These are phyloP conservation scores for Dyspetes luteomarginatus DNA, from an alignment of 2,888 invertebrate genomes.

Conservation along the genomic window DNA sequence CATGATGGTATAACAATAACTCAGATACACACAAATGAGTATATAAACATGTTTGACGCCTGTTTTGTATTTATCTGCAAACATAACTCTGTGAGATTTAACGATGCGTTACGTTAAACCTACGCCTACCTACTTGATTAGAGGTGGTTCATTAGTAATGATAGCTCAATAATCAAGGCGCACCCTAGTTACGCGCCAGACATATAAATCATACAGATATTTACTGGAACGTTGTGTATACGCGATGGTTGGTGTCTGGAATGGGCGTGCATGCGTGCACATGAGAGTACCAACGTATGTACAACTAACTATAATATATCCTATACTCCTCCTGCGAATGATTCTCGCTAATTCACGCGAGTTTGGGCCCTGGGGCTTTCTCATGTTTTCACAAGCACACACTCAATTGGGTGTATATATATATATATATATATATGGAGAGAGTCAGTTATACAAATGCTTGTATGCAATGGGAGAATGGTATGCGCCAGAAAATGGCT, in stretches of 20 bases:
- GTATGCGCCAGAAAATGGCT: conserved; percentile 16
- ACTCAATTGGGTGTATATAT: no score
- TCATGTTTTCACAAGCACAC: conserved; percentile 17
- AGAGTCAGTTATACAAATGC: conserved; percentile 49
- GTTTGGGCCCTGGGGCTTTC: conserved; percentile 57
- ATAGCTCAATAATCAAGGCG: conserved; percentile 77
- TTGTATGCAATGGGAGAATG: conserved; percentile 22
- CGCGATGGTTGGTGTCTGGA: conserved; percentile 43
- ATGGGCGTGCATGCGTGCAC: conserved; percentile 52
- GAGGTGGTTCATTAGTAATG: conserved; percentile 77
- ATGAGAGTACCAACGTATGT: conserved; percentile 45
- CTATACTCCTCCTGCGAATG: conserved; percentile 58
- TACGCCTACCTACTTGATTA: conserved; percentile 73
- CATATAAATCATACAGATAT: conserved; percentile 77
- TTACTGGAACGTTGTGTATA: conserved; percentile 59
- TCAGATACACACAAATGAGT: conserved; percentile 11
- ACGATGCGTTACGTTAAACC: conserved; percentile 61
- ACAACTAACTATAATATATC: conserved; percentile 65
- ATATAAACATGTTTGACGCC: conserved; percentile 5
- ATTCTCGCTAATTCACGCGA: conserved; percentile 75
- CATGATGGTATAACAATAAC: conserved; percentile 45
- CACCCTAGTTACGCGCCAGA: conserved; percentile 72
- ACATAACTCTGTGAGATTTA: conserved; percentile 35
- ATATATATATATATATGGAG: no score
- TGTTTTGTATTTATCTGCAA: conserved; percentile 40